phyloP scores from a whole-genome alignment of 1,140 invertebrate species.

The Ostrea edulis region DNA sequence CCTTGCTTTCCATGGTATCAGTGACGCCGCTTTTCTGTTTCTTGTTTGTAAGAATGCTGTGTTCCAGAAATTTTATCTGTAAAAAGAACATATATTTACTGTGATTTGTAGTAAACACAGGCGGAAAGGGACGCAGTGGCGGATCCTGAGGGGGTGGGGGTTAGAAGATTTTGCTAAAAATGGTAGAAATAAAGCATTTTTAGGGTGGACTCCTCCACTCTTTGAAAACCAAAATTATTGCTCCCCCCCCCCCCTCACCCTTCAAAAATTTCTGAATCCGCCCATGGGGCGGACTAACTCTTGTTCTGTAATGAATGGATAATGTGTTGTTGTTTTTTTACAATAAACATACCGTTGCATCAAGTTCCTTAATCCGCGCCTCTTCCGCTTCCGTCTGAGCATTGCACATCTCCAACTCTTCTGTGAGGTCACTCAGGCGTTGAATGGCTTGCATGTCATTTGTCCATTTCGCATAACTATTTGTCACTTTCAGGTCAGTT shows the following conservation, averaged over 20 bases:
- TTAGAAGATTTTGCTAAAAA: neutral
- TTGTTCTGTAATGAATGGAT: too few relatives aligned
- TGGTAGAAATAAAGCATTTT: neutral
- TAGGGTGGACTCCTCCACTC: neutral
- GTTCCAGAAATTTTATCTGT: conserved; percentile 45
- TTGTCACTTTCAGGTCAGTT: conserved; percentile 58
- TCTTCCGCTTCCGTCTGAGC: conserved; percentile 62
- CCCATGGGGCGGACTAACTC: neutral
- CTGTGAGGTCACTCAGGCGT: conserved; percentile 56
- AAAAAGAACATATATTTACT: neutral
- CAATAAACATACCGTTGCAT: conserved; percentile 56
- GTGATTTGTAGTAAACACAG: neutral
- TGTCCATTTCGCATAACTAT: conserved; percentile 63
- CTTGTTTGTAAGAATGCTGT: conserved; percentile 56
- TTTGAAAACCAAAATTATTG: neutral
- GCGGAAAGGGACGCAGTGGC: neutral
- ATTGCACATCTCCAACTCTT: conserved; percentile 54
- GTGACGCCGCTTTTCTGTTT: conserved; percentile 47
- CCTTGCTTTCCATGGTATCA: conserved; percentile 43
- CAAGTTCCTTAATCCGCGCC: conserved; percentile 59
- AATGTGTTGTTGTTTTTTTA: too few relatives aligned
- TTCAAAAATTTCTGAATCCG: neutral
- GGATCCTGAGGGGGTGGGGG: neutral
- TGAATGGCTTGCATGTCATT: conserved; percentile 59
- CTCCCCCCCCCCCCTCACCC: neutral